These are phyloP conservation scores for Laticauda colubrina DNA, from an alignment of 2,113 vertebrate genomes.

Conservation along the genomic window DNA sequence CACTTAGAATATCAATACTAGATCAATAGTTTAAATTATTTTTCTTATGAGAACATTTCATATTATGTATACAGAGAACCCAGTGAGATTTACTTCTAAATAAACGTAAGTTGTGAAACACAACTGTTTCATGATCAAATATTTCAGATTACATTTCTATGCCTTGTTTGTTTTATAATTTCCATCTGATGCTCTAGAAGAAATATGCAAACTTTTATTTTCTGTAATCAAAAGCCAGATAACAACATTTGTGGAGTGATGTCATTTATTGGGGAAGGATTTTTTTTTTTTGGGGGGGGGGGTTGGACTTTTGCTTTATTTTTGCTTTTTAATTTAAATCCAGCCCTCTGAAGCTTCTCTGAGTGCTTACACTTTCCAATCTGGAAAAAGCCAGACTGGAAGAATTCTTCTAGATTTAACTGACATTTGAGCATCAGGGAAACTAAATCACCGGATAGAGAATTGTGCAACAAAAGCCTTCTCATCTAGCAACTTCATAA, in stretches of 20 bases:
- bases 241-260: background rate
- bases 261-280: background rate
- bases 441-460: background rate
- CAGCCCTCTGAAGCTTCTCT: background rate
- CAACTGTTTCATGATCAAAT: slow-evolving; percentile 9
- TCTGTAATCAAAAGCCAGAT: background rate
- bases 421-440: background rate
- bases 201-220: background rate
- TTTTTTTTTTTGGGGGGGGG: background rate
- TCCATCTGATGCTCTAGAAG: slow-evolving; percentile 14
- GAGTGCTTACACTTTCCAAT: background rate
- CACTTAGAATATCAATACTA: background rate
- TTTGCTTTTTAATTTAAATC: background rate
- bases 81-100: background rate
- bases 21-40: background rate
- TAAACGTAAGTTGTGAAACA: background rate
- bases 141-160: background rate
- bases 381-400: background rate
- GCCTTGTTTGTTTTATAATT: background rate
- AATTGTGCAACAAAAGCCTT: background rate
- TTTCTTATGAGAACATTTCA: background rate
- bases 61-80: background rate
- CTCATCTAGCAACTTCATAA: background rate
- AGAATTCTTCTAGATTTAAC: background rate
- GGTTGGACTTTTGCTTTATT: background rate